Base-by-base conservation (phyloP, 92 coral and sea anemone species). In the Zoanthus gigantus region DNA sequence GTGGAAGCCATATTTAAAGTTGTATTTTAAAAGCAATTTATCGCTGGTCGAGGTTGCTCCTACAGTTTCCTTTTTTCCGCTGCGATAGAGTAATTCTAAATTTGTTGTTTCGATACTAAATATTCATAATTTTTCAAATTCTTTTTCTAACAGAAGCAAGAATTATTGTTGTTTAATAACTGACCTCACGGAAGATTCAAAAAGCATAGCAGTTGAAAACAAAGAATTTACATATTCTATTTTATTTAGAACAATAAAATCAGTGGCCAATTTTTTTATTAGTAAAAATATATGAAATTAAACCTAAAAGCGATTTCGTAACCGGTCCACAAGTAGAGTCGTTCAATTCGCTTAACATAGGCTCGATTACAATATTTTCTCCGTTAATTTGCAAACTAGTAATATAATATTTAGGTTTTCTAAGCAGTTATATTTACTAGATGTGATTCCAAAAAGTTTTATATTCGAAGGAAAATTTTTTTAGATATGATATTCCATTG, bases 1-100 rank as follows among this genome's bases (percentile, higher is more conserved):
- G 85, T 81, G 75, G 85, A 81, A 63, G 85, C 85, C 85, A 81
- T 81, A 8, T 81, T 81, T 66, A 31, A 63, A 63, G 69, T 23
- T 37, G 44, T 61, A 11, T 30, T 32, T 34, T 69, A 65, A 9
- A 17, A 14, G 17, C 15, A 3, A 16, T 63, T 63, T 63, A 7
- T 50, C 45, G 12, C 32, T 47, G 74, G 45, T 65, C 56, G 23
- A 10, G 17, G 28, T 67, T 15, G 7, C 4, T 37, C 48, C 12
- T 12, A 50, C 15, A 50, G 37, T 30, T 54, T 83, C 63, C 69
- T 69, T 58, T 16, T 44, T 11, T 71, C 52, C 50, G 65, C 30
- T 32, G 6, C 17, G 8, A 23, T 28, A 71, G 78, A 14, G 30
- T 48, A 16, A 7, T 7, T 30, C 52, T 71, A 71, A 83, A 54